These are phyloP conservation scores for Notoglanidium macrostoma DNA, from an alignment of 2,797 vertebrate species.

Conservation along the genomic window DNA sequence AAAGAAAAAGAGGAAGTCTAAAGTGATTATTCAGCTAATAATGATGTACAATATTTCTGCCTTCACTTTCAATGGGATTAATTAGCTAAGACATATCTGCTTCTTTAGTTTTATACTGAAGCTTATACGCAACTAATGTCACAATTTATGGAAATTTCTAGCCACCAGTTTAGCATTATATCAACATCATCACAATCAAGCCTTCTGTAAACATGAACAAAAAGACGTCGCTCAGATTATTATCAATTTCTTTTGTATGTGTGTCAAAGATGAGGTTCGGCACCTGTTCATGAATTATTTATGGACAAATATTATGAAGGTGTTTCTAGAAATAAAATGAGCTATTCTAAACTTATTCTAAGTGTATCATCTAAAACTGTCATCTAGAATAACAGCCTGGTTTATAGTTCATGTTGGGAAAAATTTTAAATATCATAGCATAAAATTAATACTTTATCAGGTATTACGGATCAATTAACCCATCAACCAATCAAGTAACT, in stretches of 20 bases:
- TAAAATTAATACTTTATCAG: not conserved
- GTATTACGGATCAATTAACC: not conserved
- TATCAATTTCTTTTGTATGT: not conserved
- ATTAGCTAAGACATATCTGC: not conserved
- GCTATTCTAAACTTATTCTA: not conserved
- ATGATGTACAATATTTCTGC: not conserved
- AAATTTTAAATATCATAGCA: not conserved
- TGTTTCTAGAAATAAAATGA: not conserved
- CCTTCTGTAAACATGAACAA: not conserved
- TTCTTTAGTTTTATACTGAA: not conserved
- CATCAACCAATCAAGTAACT: too few relatives aligned
- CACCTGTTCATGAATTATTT: not conserved
- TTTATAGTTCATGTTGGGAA: not conserved
- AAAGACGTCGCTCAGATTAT: not conserved
- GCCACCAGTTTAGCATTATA: not conserved
- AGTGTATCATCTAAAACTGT: not conserved
- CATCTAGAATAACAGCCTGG: not conserved
- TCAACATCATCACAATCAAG: too few relatives aligned
- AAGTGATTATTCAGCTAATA: not conserved
- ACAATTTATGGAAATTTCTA: not conserved
- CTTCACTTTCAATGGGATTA: not conserved
- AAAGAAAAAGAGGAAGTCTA: not conserved
- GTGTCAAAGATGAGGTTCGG: not conserved
- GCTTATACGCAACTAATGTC: not conserved
- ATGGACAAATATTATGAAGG: not conserved